Evolutionary conservation across 2,888 invertebrate genomes (phyloP).

Genomic region (Chesias legatella): DNA sequence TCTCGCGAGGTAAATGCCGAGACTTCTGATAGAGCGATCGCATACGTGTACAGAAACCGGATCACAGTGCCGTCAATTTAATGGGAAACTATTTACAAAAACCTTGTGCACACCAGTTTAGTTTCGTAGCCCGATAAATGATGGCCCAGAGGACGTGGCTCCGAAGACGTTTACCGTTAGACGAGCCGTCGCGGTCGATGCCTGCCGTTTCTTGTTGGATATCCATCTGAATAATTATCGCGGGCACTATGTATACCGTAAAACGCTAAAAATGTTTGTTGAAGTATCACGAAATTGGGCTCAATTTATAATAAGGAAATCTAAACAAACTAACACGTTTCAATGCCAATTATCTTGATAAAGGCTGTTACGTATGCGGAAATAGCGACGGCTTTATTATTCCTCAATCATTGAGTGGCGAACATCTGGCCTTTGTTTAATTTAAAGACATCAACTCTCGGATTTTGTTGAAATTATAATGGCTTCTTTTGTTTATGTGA

Average conservation of each 20-base stretch:
- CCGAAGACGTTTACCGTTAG: conserved; percentile 65
- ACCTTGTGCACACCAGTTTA: conserved; percentile 41
- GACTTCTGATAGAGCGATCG: conserved; percentile 60
- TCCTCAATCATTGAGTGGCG: conserved; percentile 51
- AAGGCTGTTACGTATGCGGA: conserved; percentile 70
- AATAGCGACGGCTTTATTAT: conserved; percentile 59
- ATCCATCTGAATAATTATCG: conserved; percentile 15
- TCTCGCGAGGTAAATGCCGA: conserved; percentile 71
- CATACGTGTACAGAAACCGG: conserved; percentile 70
- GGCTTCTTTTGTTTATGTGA: conserved; percentile 4
- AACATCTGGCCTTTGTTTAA: conserved; percentile 58
- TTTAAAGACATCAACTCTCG: conserved; percentile 10
- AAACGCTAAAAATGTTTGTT: conserved; percentile 17
- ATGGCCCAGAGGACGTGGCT: conserved; percentile 47
- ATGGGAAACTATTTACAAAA: conserved; percentile 48
- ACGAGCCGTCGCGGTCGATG: conserved; percentile 50
- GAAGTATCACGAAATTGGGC: conserved; percentile 19
- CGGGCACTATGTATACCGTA: not conserved
- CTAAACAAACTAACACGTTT: conserved; percentile 55
- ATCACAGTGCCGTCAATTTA: conserved; percentile 55
- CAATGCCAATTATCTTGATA: conserved; percentile 70
- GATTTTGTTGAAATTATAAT: conserved; percentile 6
- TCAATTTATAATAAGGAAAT: conserved; percentile 49
- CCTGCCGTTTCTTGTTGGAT: conserved; percentile 42
- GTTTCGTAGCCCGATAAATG: conserved; percentile 37